Base-by-base conservation (phyloP, 2,797 vertebrate species). In the Pseudopleuronectes americanus region DNA sequence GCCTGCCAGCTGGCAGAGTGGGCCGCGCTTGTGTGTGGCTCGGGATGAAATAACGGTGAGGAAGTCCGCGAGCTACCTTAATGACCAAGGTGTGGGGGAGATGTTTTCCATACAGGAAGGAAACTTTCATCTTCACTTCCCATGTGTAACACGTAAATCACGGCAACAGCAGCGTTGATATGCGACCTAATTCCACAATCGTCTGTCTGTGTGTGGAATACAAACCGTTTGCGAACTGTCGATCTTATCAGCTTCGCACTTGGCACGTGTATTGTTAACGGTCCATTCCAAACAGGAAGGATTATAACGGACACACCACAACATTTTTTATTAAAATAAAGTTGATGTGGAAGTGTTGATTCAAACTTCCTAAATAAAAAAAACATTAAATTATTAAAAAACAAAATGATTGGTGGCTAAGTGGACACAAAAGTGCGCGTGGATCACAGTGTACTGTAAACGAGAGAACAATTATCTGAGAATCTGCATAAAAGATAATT, bases 1-100 rank as follows among this genome's bases (percentile, higher is more conserved):
- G 89, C 80, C 86, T 89, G 89, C 90, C 90, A 88, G 90, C 89
- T 92, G 92, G 92, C 90, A 90, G 84, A 77, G 74, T 78, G 79
- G 87, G 71, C 28, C 74, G 81, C 56, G 70, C 75, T 81, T 81
- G 79, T 85, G 86, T 53, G 51, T 81, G 84, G 81, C 83, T 88
- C 19, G 31, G 76, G 81, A 82, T 73, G 77, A 86, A 84, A 80
- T 81, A 77, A 85, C 68, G 61, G 64, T 12, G 64, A 83, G 54
- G 57, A 74, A 72, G 84, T 77, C 74, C 83, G 79, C 65, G 62
- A 67, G 76, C 71, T 78, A 71, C 74, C 71, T 83, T 84, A 76
- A 76, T 83, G 76, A 80, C 76, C 83, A 73, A 21, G 2, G 17
- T 16, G 43, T 16, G 45, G 21, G 47, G 38, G 22, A 57, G 38